phyloP scores from a whole-genome alignment of 2,888 invertebrate genomes.

The Eupeodes luniger region DNA sequence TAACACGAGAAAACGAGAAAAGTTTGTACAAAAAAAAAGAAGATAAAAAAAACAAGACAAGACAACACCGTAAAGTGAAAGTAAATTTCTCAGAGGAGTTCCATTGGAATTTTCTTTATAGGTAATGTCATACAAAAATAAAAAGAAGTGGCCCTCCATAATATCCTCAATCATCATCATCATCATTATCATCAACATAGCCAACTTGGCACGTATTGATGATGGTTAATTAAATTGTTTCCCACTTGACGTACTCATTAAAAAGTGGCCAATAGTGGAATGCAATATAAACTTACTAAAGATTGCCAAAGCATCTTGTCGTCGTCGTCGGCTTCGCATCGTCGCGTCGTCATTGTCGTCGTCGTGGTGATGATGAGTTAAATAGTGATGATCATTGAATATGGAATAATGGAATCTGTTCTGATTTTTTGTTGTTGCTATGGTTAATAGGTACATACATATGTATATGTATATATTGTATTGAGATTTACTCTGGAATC shows the following conservation, averaged over 20 bases:
- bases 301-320: slow-evolving; percentile 45
- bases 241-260: slow-evolving; percentile 30
- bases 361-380: slow-evolving; percentile 26
- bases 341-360: background rate
- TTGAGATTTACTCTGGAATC: slow-evolving; percentile 21
- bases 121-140: slow-evolving; percentile 54
- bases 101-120: slow-evolving; percentile 56
- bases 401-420: slow-evolving; percentile 27
- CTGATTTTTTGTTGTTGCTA: slow-evolving; percentile 20
- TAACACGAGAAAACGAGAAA: background rate
- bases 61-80: slow-evolving; percentile 60
- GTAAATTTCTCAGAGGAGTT: slow-evolving; percentile 51
- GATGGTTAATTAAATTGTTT: slow-evolving; percentile 57
- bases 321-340: background rate
- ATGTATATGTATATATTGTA: too few species aligned
- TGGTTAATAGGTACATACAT: background rate
- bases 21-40: slow-evolving; percentile 2
- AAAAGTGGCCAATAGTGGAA: slow-evolving; percentile 29
- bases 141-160: background rate
- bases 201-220: slow-evolving; percentile 25
- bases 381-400: slow-evolving; percentile 24
- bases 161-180: background rate
- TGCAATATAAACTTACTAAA: slow-evolving; percentile 23
- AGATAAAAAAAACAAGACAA: too few species aligned
- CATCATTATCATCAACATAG: background rate